Evolutionary conservation across 1,140 invertebrate genomes (phyloP).

Genomic region (Anastrepha obliqua): DNA sequence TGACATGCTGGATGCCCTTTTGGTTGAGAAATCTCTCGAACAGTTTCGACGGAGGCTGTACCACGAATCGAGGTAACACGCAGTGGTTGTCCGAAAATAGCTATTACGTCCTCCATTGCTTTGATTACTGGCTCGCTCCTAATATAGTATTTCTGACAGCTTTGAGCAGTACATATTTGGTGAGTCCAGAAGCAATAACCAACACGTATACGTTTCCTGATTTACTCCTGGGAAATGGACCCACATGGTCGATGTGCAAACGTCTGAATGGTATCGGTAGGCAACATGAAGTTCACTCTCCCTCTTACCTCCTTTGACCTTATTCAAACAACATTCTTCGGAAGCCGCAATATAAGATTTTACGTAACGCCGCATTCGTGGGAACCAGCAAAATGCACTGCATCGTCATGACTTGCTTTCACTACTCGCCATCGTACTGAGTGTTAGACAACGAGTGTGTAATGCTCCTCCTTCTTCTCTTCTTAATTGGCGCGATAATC

Average conservation of each 20-base stretch:
- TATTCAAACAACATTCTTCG: conserved; percentile 49
- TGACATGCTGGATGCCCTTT: conserved; percentile 62
- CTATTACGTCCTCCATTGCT: conserved; percentile 28
- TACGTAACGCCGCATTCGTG: conserved; percentile 5
- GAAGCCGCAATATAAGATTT: conserved; percentile 18
- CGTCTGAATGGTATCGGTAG: conserved; percentile 27
- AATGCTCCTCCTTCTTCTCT: no score
- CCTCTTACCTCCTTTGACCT: not conserved
- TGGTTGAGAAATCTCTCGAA: conserved; percentile 63
- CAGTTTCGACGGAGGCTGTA: conserved; percentile 62
- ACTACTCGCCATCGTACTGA: no score
- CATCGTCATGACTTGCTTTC: no score
- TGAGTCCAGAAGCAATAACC: not conserved
- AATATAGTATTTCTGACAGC: conserved; percentile 60
- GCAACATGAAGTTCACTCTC: not conserved
- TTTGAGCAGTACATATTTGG: conserved; percentile 50
- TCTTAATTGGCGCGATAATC: no score
- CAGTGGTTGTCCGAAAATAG: conserved; percentile 55
- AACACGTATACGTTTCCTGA: conserved; percentile 9
- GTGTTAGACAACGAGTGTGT: no score
- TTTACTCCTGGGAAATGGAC: conserved; percentile 34
- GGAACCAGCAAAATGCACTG: no score
- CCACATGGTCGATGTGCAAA: conserved; percentile 45
- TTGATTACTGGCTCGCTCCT: conserved; percentile 57
- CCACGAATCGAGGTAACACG: conserved; percentile 70